These are phyloP conservation scores for Zygothrica quintamaculata DNA, from an alignment of 2,888 invertebrate genomes.

Conservation along the genomic window DNA sequence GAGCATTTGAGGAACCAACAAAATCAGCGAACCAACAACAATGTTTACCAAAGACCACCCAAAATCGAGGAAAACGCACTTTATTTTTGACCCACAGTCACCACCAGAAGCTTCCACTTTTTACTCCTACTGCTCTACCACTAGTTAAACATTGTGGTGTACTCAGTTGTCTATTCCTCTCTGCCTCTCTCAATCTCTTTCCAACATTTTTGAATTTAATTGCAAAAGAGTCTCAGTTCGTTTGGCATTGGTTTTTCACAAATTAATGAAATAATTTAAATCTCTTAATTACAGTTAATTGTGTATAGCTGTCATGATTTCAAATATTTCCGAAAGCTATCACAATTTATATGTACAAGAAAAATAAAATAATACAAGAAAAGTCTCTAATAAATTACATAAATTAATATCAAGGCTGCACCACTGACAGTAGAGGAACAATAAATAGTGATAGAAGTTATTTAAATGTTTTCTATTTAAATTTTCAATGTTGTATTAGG, in stretches of 20 bases:
- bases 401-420: too few species aligned
- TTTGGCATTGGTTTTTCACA: slow-evolving; percentile 52
- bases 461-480: too few species aligned
- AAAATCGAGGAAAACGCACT: slow-evolving; percentile 44
- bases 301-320: slow-evolving; percentile 27
- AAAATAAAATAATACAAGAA: too few species aligned
- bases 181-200: slow-evolving; percentile 15
- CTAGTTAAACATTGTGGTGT: too few species aligned
- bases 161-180: too few species aligned
- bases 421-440: too few species aligned
- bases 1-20: slow-evolving; percentile 9
- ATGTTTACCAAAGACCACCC: slow-evolving; percentile 34
- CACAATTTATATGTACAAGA: slow-evolving; percentile 4
- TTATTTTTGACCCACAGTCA: slow-evolving; percentile 40
- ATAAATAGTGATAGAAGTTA: too few species aligned
- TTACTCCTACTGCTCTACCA: not conserved
- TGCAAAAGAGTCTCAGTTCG: slow-evolving; percentile 39
- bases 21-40: slow-evolving; percentile 44
- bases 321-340: slow-evolving; percentile 1
- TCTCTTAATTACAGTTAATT: slow-evolving; percentile 74
- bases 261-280: slow-evolving; percentile 77
- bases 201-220: slow-evolving; percentile 46
- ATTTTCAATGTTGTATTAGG: too few species aligned
- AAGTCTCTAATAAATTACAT: too few species aligned
- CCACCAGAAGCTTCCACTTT: slow-evolving; percentile 9